Base-by-base conservation (phyloP, 2,113 vertebrate genomes). In the Pelmatolapia mariae region DNA sequence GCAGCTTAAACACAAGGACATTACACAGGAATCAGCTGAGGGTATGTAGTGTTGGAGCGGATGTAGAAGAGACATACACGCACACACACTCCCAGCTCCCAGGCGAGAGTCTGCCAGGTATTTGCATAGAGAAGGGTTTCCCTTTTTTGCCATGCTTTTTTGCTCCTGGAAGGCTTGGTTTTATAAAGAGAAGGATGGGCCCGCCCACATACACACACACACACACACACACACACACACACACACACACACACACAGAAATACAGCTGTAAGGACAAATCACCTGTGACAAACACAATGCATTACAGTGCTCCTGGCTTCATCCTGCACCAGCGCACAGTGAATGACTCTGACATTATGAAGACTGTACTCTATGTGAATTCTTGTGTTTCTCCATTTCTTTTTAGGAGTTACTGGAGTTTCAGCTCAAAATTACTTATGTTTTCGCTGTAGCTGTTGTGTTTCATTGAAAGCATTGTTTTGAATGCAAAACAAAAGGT, bases 81-180 rank as follows among this genome's bases (percentile, higher is more conserved):
- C 38, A 18, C 59, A 56, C 73, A 82, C 40, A 80, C 38, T 68
- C 53, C 24, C 36, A 76, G 83, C 84, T 90, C 82, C 79, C 73
- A 45, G 89, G 89, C 87, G 4, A 81, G 80, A 83, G 83, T 91
- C 89, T 92, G 89, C 57, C 90, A 92, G 88, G 91, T 94, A 95
- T 95, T 94, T 94, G 93, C 93, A 94, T 90, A 91, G 90, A 93
- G 86, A 93, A 87, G 92, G 91, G 84, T 92, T 95, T 89, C 85
- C 92, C 85, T 89, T 85, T 85, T 93, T 92, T 93, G 85, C 91
- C 85, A 19, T 87, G 61, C 18, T 73, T 91, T 92, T 92, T 91
- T 54, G 84, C 94, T 92, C 73, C 84, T 90, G 90, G 91, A 88
- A 78, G 89, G 84, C 82, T 79, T 22, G 36, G 22, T 15, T 52